phyloP scores from a whole-genome alignment of 1,140 invertebrate species.

The Lucilia sericata region DNA sequence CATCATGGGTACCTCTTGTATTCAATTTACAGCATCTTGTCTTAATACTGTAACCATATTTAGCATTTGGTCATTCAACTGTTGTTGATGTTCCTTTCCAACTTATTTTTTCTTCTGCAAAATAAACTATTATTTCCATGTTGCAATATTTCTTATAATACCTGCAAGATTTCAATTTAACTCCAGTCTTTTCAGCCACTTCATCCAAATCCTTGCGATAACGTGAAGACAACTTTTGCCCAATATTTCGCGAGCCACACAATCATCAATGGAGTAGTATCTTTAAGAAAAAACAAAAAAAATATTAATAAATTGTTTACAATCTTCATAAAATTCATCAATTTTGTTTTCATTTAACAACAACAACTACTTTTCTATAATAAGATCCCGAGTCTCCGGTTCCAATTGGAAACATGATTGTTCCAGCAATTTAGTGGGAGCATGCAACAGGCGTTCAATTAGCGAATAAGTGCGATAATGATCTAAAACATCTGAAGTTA shows the following conservation, averaged over 20 bases:
- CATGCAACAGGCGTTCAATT: conserved; percentile 86
- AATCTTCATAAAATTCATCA: too few species aligned
- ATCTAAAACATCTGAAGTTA: conserved; percentile 90
- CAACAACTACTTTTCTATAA: conserved; percentile 85
- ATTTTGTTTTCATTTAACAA: too few species aligned
- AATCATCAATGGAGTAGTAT: conserved; percentile 93
- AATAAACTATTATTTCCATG: background rate
- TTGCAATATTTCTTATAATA: conserved; percentile 53
- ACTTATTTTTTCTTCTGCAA: too few species aligned
- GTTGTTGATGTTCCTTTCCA: too few species aligned
- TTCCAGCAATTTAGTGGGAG: conserved; percentile 86
- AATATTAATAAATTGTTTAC: too few species aligned
- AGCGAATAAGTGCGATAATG: conserved; percentile 90
- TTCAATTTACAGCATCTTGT: too few species aligned
- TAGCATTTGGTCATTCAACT: too few species aligned
- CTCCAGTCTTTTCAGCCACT: conserved; percentile 86
- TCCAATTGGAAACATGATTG: conserved; percentile 93
- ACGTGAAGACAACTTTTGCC: conserved; percentile 89
- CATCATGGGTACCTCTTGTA: too few species aligned
- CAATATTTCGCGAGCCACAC: conserved; percentile 88
- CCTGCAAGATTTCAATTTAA: conserved; percentile 85
- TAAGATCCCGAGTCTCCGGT: conserved; percentile 83
- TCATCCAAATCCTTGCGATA: conserved; percentile 95
- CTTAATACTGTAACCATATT: too few species aligned
- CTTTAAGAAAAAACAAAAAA: conserved; percentile 71